A percentile compares a stretch with the other conserved stretches of the same genome.
Evolutionary conservation across 2,797 vertebrate species (phyloP).

Genomic region (Karalla daura): DNA sequence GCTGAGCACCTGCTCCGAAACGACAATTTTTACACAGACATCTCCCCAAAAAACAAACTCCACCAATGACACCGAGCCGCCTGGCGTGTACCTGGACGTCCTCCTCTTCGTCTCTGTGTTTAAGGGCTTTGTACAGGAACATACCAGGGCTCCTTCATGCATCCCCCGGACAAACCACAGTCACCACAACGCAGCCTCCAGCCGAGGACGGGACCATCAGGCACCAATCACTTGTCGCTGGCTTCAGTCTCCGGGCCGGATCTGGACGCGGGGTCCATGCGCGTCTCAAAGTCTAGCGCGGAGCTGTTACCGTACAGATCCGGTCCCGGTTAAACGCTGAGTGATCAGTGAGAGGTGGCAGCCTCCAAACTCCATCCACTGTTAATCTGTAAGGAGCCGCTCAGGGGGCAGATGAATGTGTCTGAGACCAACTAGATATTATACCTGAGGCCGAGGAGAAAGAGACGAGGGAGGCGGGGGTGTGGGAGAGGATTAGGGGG

Average conservation of each 20-base stretch:
- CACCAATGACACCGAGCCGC: conserved; percentile 31
- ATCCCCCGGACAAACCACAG: conserved; percentile 77
- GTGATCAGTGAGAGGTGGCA: conserved; percentile 66
- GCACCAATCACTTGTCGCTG: conserved; percentile 24
- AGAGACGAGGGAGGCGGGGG: conserved; percentile 64
- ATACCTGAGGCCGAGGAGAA: conserved; percentile 68
- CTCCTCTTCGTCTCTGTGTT: conserved; percentile 84
- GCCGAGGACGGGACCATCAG: conserved; percentile 49
- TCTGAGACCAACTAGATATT: conserved; percentile 81
- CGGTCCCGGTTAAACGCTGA: conserved; percentile 75
- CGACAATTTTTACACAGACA: not conserved
- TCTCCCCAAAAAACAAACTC: conserved; percentile 32
- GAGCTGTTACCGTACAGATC: conserved; percentile 45
- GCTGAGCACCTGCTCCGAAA: not conserved
- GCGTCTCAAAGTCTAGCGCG: conserved; percentile 68
- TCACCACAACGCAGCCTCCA: conserved; percentile 63
- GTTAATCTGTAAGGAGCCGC: conserved; percentile 82
- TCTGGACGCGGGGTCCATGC: conserved; percentile 26
- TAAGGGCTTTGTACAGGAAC: conserved; percentile 87
- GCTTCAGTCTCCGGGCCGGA: conserved; percentile 22
- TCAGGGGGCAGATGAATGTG: conserved; percentile 80
- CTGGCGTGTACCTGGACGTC: conserved; percentile 75
- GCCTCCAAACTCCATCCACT: conserved; percentile 63
- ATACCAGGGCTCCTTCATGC: conserved; percentile 77
- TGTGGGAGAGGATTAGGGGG: conserved; percentile 74